phyloP scores from a whole-genome alignment of 2,113 vertebrate genomes.

The Ophiodon elongatus region DNA sequence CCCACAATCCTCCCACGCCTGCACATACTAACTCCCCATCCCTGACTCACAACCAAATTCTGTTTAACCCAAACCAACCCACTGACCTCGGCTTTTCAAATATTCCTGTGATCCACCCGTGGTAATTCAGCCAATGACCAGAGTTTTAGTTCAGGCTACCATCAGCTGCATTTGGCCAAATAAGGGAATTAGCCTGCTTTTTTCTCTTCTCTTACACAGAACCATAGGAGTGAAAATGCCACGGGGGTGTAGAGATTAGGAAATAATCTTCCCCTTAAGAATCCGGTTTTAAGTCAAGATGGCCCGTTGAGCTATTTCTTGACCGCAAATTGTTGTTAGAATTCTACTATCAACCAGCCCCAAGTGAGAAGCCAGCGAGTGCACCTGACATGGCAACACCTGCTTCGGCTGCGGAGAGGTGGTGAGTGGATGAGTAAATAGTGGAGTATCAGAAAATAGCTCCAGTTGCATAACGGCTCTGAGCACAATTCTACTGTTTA shows the following conservation, averaged over 20 bases:
- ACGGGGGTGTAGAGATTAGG: background rate
- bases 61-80: conserved; percentile 72
- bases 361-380: conserved; percentile 12
- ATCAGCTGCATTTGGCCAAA: conserved; percentile 40
- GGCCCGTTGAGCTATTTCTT: background rate
- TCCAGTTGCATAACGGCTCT: conserved; percentile 39
- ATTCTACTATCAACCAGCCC: conserved; percentile 1
- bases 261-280: background rate
- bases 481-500: conserved; percentile 1
- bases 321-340: background rate
- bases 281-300: background rate
- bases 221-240: background rate
- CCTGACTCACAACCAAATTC: conserved; percentile 69
- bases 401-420: conserved; percentile 28
- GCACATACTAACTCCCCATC: conserved; percentile 66
- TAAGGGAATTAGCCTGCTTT: conserved; percentile 45
- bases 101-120: conserved; percentile 65
- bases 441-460: conserved; percentile 32
- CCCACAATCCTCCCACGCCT: conserved; percentile 79
- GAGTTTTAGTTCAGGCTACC: conserved; percentile 45
- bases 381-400: conserved; percentile 17
- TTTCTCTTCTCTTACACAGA: background rate
- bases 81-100: conserved; percentile 68
- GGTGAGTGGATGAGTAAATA: conserved; percentile 48
- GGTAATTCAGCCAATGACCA: conserved; percentile 54